Evolutionary conservation across 1,140 invertebrate species (phyloP), one percentile per base, ranked within the genome.

Genomic region (Phthorimaea operculella): DNA sequence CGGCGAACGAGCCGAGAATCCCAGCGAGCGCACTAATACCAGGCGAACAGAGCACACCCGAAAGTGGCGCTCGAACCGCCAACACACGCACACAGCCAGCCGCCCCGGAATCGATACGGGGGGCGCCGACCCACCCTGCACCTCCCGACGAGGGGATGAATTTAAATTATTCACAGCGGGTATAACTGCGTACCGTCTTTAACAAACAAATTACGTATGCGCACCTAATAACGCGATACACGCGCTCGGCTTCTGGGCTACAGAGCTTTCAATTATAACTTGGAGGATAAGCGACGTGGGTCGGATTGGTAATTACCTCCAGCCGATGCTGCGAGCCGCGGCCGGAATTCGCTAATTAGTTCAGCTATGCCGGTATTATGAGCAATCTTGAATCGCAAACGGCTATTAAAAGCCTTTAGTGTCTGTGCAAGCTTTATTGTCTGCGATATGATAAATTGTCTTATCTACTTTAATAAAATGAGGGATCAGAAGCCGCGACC

Each of bases 141-240:
- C 70, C 59, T 61, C 62, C 63, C 64, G 66, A 63, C 68, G 62
- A 72, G 72, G 79, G 80, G 78, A 81, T 81, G 73, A 79, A 81
- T 83, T 84, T 84, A 83, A 84, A 84, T 84, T 80, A 81, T 83
- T 81, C 81, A 81, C 74, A 78, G 76, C 76, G 72, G 76, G 76
- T 79, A 82, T 77, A 77, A 79, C 76, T 80, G 76, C 71, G 75
- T 76, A 71, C 79, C 78, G 79, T 80, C 81, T 84, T 81, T 82
- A 80, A 84, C 78, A 84, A 83, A 84, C 81, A 84, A 83, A 84
- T 84, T 84, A 84, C 73, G 74, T 83, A 84, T 82, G 76, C 81
- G 67, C 72, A 70, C 76, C 78, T 81, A 84, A 83, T 84, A 83
- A 81, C 76, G 70, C 75, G 72, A 80, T 79, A 78, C 72, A 76